phyloP scores from a whole-genome alignment of 2,888 invertebrate species.

The Nymphalis urticae region DNA sequence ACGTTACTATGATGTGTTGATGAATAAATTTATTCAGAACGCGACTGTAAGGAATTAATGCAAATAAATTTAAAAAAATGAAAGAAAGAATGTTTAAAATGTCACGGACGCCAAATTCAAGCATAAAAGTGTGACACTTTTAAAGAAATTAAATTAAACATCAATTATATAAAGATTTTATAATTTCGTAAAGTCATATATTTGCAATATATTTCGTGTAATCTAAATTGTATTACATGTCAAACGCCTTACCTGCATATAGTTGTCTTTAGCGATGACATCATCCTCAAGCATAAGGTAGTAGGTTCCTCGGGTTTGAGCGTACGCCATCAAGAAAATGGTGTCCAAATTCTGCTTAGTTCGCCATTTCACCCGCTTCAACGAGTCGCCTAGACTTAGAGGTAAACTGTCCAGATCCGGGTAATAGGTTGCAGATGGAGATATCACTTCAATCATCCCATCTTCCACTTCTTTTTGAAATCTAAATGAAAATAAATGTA shows the following conservation, averaged over 20 bases:
- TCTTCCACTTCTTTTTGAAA: slow-evolving; percentile 87
- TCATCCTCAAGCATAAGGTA: slow-evolving; percentile 98
- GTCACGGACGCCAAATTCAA: no score
- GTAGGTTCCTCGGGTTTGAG: slow-evolving; percentile 91
- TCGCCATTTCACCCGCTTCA: slow-evolving; percentile 93
- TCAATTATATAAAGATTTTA: no score
- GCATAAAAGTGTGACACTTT: no score
- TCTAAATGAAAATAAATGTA: slow-evolving; percentile 66
- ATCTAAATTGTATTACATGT: no score
- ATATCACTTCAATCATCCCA: slow-evolving; percentile 93
- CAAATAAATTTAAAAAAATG: no score
- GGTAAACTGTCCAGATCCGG: slow-evolving; percentile 90
- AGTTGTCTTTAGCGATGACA: slow-evolving; percentile 92
- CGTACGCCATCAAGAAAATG: slow-evolving; percentile 96
- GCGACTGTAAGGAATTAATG: no score
- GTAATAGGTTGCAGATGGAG: slow-evolving; percentile 92
- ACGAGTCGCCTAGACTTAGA: slow-evolving; percentile 91
- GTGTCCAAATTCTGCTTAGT: slow-evolving; percentile 98
- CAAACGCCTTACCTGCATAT: slow-evolving; percentile 85
- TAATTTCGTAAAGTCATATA: no score
- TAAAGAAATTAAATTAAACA: no score
- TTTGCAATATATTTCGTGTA: no score
- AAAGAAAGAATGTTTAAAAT: no score
- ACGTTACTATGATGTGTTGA: no score
- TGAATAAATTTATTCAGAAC: no score